A percentile compares a stretch with the other conserved stretches of the same genome.
These are phyloP conservation scores for Platygyra sinensis DNA, from an alignment of 64 coral and sea anemone genomes.

Conservation along the genomic window DNA sequence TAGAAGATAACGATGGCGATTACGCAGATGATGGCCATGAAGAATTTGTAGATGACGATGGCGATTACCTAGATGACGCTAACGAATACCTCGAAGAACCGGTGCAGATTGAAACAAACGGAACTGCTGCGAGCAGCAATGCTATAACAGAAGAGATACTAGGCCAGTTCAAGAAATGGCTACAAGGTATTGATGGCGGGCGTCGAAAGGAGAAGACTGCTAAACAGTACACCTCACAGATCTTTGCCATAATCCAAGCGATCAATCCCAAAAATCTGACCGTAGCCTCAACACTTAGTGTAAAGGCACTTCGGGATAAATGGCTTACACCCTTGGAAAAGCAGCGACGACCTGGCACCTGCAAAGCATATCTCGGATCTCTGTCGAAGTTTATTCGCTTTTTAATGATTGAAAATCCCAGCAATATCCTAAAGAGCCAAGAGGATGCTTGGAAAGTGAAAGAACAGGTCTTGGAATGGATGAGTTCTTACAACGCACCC, in stretches of 20 bases:
- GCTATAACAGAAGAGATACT: too few species aligned
- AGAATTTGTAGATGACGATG: too few species aligned
- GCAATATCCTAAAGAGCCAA: background rate
- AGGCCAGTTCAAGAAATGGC: too few species aligned
- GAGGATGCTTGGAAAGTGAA: background rate
- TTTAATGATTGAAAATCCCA: conserved; percentile 20
- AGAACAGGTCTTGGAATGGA: background rate
- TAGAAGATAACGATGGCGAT: too few species aligned
- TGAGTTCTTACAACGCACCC: background rate
- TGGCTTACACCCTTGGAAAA: conserved; percentile 34
- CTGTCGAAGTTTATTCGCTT: conserved; percentile 34
- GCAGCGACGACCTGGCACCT: conserved; percentile 18
- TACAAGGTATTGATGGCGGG: conserved; percentile 14
- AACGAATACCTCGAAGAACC: too few species aligned
- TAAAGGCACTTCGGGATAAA: conserved; percentile 33
- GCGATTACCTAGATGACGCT: too few species aligned
- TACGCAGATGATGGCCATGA: too few species aligned
- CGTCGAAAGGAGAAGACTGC: background rate
- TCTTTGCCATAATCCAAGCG: background rate
- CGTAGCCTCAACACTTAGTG: conserved; percentile 1
- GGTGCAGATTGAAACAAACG: too few species aligned
- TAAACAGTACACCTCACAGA: conserved; percentile 29
- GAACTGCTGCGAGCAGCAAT: too few species aligned
- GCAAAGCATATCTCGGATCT: conserved; percentile 3
- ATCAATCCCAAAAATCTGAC: conserved; percentile 9